phyloP scores from a whole-genome alignment of 2,888 invertebrate species.

The Cataglyphis rosenhaueri region DNA sequence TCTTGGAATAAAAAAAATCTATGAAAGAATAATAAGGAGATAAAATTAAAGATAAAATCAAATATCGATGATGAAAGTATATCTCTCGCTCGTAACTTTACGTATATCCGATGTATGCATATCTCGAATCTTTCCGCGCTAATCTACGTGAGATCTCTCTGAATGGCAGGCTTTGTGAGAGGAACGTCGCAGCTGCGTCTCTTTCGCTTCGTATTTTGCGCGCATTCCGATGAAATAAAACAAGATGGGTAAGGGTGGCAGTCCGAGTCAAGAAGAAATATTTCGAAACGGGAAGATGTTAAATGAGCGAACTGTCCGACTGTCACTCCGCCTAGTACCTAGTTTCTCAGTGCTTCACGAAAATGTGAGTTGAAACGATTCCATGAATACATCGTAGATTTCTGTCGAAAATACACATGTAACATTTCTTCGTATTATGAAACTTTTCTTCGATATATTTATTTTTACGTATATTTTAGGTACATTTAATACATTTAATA shows the following conservation, averaged over 20 bases:
- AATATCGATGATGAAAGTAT: slow-evolving; percentile 2
- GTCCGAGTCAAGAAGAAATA: slow-evolving; percentile 75
- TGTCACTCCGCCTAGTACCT: slow-evolving; percentile 79
- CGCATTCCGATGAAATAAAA: slow-evolving; percentile 80
- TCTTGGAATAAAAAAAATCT: slow-evolving; percentile 2
- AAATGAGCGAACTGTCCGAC: slow-evolving; percentile 83
- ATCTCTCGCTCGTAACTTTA: slow-evolving; percentile 2
- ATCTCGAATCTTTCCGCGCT: slow-evolving; percentile 60
- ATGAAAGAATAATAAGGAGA: background rate
- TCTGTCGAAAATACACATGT: slow-evolving; percentile 73
- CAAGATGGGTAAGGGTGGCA: slow-evolving; percentile 67
- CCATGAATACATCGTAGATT: slow-evolving; percentile 77
- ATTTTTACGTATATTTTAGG: slow-evolving; percentile 3
- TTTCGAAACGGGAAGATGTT: slow-evolving; percentile 81
- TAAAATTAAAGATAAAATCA: slow-evolving; percentile 8
- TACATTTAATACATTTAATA: background rate
- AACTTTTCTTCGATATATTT: slow-evolving; percentile 34
- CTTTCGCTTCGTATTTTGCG: slow-evolving; percentile 75
- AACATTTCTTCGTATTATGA: slow-evolving; percentile 51
- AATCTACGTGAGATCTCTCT: slow-evolving; percentile 77
- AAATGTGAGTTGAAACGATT: slow-evolving; percentile 76
- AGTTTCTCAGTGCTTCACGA: slow-evolving; percentile 70
- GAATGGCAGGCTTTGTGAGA: slow-evolving; percentile 81
- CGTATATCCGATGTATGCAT: background rate
- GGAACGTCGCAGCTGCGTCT: slow-evolving; percentile 79